phyloP scores from a whole-genome alignment of 2,888 invertebrate genomes.

The Antheraea yamamai region DNA sequence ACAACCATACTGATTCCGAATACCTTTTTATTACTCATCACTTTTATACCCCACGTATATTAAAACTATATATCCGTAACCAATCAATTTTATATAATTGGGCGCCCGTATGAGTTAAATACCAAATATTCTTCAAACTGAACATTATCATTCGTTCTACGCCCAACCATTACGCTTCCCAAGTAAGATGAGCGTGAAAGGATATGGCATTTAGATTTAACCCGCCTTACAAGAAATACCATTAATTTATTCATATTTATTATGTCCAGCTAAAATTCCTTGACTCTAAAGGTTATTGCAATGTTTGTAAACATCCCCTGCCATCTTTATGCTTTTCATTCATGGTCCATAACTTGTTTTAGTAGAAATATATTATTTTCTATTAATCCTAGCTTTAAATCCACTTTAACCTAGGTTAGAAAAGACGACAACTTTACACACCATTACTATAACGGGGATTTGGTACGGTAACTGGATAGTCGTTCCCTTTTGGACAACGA shows the following conservation, averaged over 20 bases:
- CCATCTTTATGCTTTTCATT: not conserved
- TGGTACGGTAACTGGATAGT: not conserved
- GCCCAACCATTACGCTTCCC: not conserved
- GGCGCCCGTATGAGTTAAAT: constrained; percentile 17
- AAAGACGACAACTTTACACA: not conserved
- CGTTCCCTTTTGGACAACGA: not conserved
- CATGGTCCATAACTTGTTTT: not conserved
- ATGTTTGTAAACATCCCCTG: not conserved
- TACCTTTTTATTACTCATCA: not conserved
- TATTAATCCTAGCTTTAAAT: not conserved
- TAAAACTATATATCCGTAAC: constrained; percentile 8
- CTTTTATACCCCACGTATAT: not conserved
- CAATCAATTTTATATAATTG: constrained; percentile 20
- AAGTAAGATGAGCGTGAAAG: not conserved
- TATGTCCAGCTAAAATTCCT: not conserved
- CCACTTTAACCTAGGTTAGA: not conserved
- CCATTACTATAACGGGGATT: not conserved
- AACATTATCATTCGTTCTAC: not conserved
- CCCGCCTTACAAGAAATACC: not conserved
- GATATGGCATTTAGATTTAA: not conserved
- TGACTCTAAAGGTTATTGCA: not conserved
- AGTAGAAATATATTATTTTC: not conserved
- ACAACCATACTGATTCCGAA: not conserved
- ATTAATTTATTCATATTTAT: not conserved
- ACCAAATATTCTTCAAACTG: constrained; percentile 1